Evolutionary conservation across 2,888 invertebrate species (phyloP).

Genomic region (Metacarcinus magister): DNA sequence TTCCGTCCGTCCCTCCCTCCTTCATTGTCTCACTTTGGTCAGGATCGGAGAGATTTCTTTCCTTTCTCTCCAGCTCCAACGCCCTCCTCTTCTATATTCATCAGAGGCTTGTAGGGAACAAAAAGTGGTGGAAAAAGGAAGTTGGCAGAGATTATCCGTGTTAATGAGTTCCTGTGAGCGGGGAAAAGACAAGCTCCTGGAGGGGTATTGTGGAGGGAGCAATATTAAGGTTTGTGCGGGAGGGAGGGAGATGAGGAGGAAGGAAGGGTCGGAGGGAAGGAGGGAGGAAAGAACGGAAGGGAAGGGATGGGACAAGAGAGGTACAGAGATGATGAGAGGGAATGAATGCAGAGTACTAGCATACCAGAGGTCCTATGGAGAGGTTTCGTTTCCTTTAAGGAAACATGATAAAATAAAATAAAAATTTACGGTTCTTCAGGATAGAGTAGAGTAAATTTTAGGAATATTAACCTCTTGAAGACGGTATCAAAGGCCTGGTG

Average conservation of each 20-base stretch:
- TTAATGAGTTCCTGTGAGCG: neutral
- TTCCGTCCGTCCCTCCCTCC: neutral
- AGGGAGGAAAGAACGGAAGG: neutral
- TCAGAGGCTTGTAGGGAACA: slow-evolving; percentile 1
- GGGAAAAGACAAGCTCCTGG: neutral
- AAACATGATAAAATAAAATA: no score
- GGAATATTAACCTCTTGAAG: no score
- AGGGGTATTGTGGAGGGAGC: slow-evolving; percentile 33
- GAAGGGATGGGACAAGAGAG: neutral
- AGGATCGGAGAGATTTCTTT: neutral
- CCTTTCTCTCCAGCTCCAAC: neutral
- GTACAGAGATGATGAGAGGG: neutral
- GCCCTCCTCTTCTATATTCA: neutral
- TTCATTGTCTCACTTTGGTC: neutral
- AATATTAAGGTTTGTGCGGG: neutral
- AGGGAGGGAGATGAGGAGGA: neutral
- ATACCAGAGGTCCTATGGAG: no score
- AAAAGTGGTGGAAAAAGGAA: neutral
- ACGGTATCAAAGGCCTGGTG: no score
- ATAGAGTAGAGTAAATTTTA: no score
- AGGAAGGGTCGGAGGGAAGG: neutral
- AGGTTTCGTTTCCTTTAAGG: no score
- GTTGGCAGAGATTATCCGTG: slow-evolving; percentile 33
- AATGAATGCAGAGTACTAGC: no score
- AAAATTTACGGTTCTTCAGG: no score